phyloP scores from a whole-genome alignment of 2,113 vertebrate genomes.

The Sinosuthora webbiana region DNA sequence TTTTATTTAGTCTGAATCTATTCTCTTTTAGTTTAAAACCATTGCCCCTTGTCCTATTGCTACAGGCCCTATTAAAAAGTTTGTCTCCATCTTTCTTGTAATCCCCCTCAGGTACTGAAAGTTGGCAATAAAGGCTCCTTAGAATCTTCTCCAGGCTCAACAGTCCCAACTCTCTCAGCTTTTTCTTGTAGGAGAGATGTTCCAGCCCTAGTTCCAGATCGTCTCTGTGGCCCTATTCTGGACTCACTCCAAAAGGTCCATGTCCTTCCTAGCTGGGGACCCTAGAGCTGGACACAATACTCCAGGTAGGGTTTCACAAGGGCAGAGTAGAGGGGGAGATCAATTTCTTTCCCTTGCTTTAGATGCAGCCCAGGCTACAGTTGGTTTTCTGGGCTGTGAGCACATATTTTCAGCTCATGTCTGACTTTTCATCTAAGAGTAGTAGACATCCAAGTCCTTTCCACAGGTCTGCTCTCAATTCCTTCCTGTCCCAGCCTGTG shows the following conservation, averaged over 20 bases:
- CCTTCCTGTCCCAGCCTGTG: background rate
- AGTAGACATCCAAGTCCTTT: background rate
- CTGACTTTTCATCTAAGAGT: background rate
- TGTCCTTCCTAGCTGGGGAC: background rate
- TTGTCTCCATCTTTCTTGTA: background rate
- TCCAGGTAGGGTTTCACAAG: background rate
- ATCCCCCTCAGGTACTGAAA: background rate
- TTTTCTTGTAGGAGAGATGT: background rate
- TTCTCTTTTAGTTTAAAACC: background rate
- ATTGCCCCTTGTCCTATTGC: background rate
- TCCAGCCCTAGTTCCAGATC: background rate
- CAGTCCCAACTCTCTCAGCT: background rate
- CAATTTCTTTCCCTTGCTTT: background rate
- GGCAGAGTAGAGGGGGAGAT: background rate
- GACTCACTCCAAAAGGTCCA: background rate
- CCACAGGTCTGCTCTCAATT: background rate
- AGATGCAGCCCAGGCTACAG: rapidly evolving
- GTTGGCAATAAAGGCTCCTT: background rate
- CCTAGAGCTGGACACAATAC: background rate
- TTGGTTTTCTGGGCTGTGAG: background rate
- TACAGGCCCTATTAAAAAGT: background rate
- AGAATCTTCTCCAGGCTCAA: background rate
- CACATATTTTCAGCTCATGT: background rate
- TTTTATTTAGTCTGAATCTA: background rate
- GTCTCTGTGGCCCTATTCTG: background rate